A percentile compares a stretch with the other conserved stretches of the same genome.
These are phyloP conservation scores for Drosophila neutralis DNA, from an alignment of 2,888 invertebrate genomes.

Conservation along the genomic window DNA sequence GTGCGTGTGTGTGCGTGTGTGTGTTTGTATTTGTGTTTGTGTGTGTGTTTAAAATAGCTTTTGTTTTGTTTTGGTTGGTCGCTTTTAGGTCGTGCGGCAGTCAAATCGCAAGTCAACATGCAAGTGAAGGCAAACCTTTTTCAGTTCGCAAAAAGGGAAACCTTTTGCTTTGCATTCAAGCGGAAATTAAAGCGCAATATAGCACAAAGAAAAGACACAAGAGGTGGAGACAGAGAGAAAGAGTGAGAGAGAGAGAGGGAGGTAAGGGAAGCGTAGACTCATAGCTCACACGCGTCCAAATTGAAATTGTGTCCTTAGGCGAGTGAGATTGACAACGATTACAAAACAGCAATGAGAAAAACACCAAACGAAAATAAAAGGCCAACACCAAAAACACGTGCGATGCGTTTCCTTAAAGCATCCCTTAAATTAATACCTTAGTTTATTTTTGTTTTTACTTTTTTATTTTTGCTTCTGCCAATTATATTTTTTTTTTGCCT, in stretches of 20 bases:
- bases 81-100: constrained; percentile 50
- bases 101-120: constrained; percentile 68
- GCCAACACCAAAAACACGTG: constrained; percentile 39
- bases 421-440: constrained; percentile 28
- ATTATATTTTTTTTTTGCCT: constrained; percentile 19
- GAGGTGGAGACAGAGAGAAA: neutral
- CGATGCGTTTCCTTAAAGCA: constrained; percentile 48
- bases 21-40: neutral
- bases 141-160: constrained; percentile 37
- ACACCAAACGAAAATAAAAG: constrained; percentile 8
- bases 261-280: constrained; percentile 11
- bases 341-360: constrained; percentile 10
- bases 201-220: constrained; percentile 1
- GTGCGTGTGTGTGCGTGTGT: neutral
- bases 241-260: constrained; percentile 7
- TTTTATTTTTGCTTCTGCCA: constrained; percentile 3
- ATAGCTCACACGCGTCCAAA: constrained; percentile 53
- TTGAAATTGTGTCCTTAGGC: constrained; percentile 70
- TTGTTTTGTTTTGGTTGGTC: constrained; percentile 61
- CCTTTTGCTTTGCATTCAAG: constrained; percentile 78
- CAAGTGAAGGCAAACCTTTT: constrained; percentile 59
- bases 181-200: constrained; percentile 74
- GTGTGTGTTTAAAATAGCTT: constrained; percentile 24
- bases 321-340: constrained; percentile 52
- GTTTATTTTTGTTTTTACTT: constrained; percentile 13